Evolutionary conservation across 1,140 invertebrate genomes (phyloP).

Genomic region (Heliconius congener): DNA sequence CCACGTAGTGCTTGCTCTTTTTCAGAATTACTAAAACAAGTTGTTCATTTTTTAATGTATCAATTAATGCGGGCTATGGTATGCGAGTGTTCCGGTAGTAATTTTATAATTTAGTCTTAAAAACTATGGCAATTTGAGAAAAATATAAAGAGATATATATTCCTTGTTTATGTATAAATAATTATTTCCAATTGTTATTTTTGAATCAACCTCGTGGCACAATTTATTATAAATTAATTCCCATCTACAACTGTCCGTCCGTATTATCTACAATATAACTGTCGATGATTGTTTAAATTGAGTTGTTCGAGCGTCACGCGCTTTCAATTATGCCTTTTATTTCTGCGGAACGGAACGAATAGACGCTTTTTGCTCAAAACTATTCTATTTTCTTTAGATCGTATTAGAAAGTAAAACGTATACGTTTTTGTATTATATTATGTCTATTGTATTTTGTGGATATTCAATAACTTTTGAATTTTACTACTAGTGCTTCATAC

Average conservation of each 20-base stretch:
- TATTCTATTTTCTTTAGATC: constrained; percentile 17
- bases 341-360: constrained; percentile 29
- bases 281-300: constrained; percentile 18
- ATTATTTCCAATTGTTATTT: not conserved
- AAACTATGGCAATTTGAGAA: too few species aligned
- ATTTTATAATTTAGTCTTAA: too few species aligned
- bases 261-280: constrained; percentile 14
- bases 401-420: constrained; percentile 23
- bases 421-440: not conserved
- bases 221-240: constrained; percentile 2
- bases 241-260: not conserved
- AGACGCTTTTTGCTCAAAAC: constrained; percentile 18
- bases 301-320: constrained; percentile 35
- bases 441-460: not conserved
- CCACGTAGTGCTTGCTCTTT: too few species aligned
- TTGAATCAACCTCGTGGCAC: not conserved
- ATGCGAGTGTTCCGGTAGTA: too few species aligned
- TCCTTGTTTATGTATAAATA: not conserved
- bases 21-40: too few species aligned
- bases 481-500: not conserved
- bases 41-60: too few species aligned
- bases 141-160: too few species aligned
- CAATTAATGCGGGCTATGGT: too few species aligned
- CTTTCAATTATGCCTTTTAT: constrained; percentile 37
- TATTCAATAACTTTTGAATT: not conserved